Percentiles rank a stretch among this genome's conserved stretches.
These are phyloP conservation scores for Ranitomeya variabilis DNA, from an alignment of 2,113 vertebrate species.

Conservation along the genomic window DNA sequence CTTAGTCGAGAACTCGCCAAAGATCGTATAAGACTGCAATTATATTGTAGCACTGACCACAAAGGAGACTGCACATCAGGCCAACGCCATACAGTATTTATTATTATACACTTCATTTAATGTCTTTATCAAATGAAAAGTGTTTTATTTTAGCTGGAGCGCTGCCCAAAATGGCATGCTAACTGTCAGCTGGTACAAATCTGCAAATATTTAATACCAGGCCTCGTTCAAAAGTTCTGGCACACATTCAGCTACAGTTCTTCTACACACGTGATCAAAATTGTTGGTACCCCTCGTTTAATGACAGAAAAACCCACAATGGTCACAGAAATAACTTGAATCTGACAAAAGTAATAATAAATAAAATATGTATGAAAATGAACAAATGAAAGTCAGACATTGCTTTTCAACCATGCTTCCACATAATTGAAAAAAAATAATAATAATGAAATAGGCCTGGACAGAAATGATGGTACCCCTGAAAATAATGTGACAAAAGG, in stretches of 20 bases:
- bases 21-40: background rate
- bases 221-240: background rate
- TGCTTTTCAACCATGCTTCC: no score
- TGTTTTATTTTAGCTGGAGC: background rate
- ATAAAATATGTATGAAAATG: no score
- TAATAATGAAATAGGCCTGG: no score
- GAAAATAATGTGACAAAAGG: no score
- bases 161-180: conserved; percentile 20
- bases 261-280: background rate
- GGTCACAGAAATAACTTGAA: no score
- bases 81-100: background rate
- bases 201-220: conserved; percentile 4
- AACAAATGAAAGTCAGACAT: no score
- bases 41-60: background rate
- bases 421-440: no score
- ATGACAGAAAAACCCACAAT: no score
- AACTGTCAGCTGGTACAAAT: conserved; percentile 10
- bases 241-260: background rate
- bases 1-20: background rate
- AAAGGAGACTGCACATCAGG: background rate
- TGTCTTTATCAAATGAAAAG: conserved; percentile 22
- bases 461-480: no score
- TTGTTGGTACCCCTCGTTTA: no score
- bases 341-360: no score
- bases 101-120: conserved; percentile 2